These are phyloP conservation scores for Apocrypta bakeri DNA, from an alignment of 1,140 invertebrate genomes.

Conservation along the genomic window DNA sequence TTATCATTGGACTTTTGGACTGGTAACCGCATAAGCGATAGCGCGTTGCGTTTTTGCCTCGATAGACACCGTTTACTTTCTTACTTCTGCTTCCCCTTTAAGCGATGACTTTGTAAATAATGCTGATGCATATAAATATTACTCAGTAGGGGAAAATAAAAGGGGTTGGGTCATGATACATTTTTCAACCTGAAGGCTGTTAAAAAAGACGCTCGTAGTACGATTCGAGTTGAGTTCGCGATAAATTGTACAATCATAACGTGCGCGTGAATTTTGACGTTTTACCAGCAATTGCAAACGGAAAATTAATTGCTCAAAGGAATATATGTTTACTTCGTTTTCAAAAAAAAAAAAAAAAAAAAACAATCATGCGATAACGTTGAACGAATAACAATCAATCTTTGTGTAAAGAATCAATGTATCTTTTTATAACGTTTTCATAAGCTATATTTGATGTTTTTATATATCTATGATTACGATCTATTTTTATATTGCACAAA, in stretches of 20 bases:
- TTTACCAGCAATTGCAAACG: background rate
- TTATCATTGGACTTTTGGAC: background rate
- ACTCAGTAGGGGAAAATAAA: background rate
- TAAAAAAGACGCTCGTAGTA: background rate
- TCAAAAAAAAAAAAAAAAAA: background rate
- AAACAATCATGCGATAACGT: too few relatives aligned
- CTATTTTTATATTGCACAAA: background rate
- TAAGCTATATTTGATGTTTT: background rate
- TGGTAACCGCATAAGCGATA: background rate
- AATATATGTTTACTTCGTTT: background rate
- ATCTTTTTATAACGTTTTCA: background rate
- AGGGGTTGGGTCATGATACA: constrained; percentile 16
- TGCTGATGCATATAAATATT: background rate
- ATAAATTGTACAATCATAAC: background rate
- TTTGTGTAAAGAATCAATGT: too few relatives aligned
- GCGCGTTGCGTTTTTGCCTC: background rate
- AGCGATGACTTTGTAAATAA: constrained; percentile 23
- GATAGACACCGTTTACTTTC: background rate
- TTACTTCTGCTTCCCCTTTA: background rate
- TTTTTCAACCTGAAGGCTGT: constrained; percentile 22
- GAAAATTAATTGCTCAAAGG: too few relatives aligned
- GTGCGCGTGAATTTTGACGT: constrained; percentile 11
- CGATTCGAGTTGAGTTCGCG: background rate
- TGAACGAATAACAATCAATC: background rate
- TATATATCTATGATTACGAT: background rate